Conservation (phyloP, 2,888 invertebrate species). For the Scaptomyza polygonia region DNA sequence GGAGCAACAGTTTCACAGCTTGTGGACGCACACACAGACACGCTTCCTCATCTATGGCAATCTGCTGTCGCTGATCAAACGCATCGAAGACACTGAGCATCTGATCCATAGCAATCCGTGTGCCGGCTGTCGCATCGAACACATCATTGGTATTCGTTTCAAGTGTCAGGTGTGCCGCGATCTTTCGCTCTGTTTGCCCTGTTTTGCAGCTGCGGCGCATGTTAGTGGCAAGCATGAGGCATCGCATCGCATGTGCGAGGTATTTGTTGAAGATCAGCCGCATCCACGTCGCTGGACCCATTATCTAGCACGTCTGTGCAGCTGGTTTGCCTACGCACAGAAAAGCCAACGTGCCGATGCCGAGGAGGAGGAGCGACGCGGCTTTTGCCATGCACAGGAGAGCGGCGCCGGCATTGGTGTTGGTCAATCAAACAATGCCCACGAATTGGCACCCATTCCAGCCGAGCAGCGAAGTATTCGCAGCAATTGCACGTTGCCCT, state of each 20-base stretch:
- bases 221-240: constrained; percentile 76
- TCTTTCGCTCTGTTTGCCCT: constrained; percentile 82
- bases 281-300: constrained; percentile 74
- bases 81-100: constrained; percentile 82
- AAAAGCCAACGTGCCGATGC: constrained; percentile 45
- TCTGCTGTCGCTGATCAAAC: constrained; percentile 81
- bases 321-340: constrained; percentile 59
- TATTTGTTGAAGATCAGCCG: constrained; percentile 81
- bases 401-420: constrained; percentile 19
- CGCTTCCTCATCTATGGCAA: constrained; percentile 83
- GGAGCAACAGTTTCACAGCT: constrained; percentile 82
- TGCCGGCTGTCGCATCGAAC: constrained; percentile 77
- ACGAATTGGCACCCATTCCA: constrained; percentile 59
- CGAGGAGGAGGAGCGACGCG: constrained; percentile 72
- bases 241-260: constrained; percentile 83
- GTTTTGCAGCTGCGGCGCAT: constrained; percentile 80
- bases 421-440: constrained; percentile 39
- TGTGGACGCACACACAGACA: constrained; percentile 81
- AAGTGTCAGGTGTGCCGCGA: constrained; percentile 82
- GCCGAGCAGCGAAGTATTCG: constrained; percentile 64
- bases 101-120: constrained; percentile 82
- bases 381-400: constrained; percentile 79
- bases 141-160: constrained; percentile 83
- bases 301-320: constrained; percentile 79
- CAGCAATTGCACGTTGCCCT: constrained; percentile 33